These are phyloP conservation scores for Leistus spinibarbis DNA, from an alignment of 2,888 invertebrate species.

Conservation along the genomic window DNA sequence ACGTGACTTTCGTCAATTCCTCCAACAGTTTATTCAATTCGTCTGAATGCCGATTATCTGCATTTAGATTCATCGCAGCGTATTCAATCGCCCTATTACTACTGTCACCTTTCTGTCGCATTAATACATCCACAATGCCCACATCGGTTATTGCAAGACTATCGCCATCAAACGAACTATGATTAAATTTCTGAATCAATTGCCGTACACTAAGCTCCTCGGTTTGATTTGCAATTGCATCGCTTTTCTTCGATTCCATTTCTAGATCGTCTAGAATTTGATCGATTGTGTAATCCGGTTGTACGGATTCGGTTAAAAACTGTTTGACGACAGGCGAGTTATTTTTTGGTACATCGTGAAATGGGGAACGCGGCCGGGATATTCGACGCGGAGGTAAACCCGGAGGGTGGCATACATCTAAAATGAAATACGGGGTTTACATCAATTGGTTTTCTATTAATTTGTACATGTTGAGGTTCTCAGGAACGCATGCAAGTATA, in stretches of 20 bases:
- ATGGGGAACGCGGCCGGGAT: slow-evolving; percentile 45
- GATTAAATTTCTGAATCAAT: slow-evolving; percentile 53
- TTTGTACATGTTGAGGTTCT: no score
- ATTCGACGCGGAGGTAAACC: slow-evolving; percentile 29
- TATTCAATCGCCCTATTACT: not conserved
- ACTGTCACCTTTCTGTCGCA: slow-evolving; percentile 19
- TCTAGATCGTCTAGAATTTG: slow-evolving; percentile 53
- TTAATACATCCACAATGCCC: slow-evolving; percentile 37
- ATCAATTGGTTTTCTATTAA: no score
- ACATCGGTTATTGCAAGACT: slow-evolving; percentile 19
- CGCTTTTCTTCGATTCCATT: slow-evolving; percentile 43
- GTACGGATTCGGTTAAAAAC: slow-evolving; percentile 14
- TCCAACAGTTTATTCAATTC: slow-evolving; percentile 53
- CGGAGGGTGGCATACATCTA: slow-evolving; percentile 9
- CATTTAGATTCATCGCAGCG: not conserved
- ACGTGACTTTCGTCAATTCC: slow-evolving; percentile 55
- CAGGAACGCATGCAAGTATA: no score
- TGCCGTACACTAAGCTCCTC: slow-evolving; percentile 47
- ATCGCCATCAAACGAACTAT: slow-evolving; percentile 42
- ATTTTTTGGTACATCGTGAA: slow-evolving; percentile 50
- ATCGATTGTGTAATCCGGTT: slow-evolving; percentile 48
- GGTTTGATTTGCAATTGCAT: slow-evolving; percentile 41
- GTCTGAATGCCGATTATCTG: slow-evolving; percentile 49
- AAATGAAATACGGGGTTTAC: not conserved
- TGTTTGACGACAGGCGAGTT: slow-evolving; percentile 45